Evolutionary conservation across 2,888 invertebrate genomes (phyloP).

Genomic region (Neocrepidodera transversa): DNA sequence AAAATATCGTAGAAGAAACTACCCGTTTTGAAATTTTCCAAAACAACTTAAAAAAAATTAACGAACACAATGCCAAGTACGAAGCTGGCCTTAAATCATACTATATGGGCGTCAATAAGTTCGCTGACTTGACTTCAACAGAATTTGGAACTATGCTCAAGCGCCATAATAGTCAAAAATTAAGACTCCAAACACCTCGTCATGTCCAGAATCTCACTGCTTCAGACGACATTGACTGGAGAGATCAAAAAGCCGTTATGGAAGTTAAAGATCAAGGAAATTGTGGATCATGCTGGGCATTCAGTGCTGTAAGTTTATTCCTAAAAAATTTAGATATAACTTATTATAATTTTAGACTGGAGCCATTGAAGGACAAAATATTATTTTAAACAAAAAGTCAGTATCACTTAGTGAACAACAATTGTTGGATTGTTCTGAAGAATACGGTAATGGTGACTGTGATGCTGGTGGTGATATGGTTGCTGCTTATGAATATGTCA

Average conservation of each 20-base stretch:
- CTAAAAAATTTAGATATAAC: not conserved
- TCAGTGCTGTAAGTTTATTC: conserved; percentile 22
- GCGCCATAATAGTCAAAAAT: not conserved
- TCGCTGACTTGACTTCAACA: conserved; percentile 37
- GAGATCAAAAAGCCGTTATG: conserved; percentile 13
- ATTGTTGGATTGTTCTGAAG: conserved; percentile 76
- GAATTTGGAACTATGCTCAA: conserved; percentile 29
- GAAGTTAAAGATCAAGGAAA: conserved; percentile 17
- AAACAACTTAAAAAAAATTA: conserved; percentile 31
- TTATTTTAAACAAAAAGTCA: not conserved
- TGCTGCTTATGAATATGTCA: conserved; percentile 83
- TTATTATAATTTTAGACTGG: conserved; percentile 9
- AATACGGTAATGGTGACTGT: conserved; percentile 89
- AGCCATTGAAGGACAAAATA: conserved; percentile 20
- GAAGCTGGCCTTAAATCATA: conserved; percentile 33
- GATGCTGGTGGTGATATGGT: conserved; percentile 79
- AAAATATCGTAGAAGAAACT: conserved; percentile 24
- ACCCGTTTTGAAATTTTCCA: conserved; percentile 35
- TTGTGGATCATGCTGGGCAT: conserved; percentile 14
- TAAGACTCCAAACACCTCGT: not conserved
- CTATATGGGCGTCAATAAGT: conserved; percentile 36
- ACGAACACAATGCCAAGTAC: conserved; percentile 37
- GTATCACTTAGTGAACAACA: conserved; percentile 87
- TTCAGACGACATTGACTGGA: conserved; percentile 8
- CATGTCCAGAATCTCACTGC: not conserved